Evolutionary conservation across 2,797 vertebrate species (phyloP), one percentile per base, ranked within the genome.

Genomic region (Urophycis tenuis): DNA sequence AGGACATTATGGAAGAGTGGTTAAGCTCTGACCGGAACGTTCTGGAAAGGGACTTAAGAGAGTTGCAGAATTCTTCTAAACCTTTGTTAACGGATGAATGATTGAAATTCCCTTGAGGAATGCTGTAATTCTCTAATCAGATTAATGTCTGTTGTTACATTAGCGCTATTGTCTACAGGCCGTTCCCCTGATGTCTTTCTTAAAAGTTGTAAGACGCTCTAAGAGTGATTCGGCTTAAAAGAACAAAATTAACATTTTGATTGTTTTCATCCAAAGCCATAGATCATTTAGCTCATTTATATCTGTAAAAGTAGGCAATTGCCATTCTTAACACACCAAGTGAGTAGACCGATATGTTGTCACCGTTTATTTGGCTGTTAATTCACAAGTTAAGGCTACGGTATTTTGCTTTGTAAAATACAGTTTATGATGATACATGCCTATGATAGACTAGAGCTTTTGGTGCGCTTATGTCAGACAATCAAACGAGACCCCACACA

Each of bases 61-160:
- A 29, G n/a, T 29, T 67, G n/a, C 60, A 67, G 60, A n/a, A 10
- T 29, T 29, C 60, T 29, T 29, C 60, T 29, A 67, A 87, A 84
- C 70, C 84, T 86, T 83, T 85, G 79, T 77, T 30, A 82, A 86
- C 0, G 75, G 79, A 86, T 84, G 83, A 88, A 83, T 86, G 76
- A 12, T 5, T 60, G 53, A n/a, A n/a, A 60, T n/a, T n/a, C 7
- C 53, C 22, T 22, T 80, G 79, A 81, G 91, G 92, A 94, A 93
- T 93, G 92, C 75, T 82, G 34, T 91, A 93, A 92, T 89, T 90
- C 90, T 89, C 85, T 94, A 94, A 95, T 93, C 92, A 80, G 93
- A 92, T 94, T 93, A 92, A 85, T 90, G 74, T 80, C 81, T 60
- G 79, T 85, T 89, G 81, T 84, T 89, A 81, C 84, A 84, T 85